Percentiles rank a stretch among this genome's conserved stretches.
Conservation (phyloP, 2,888 invertebrate genomes). For the Drosophila testacea region DNA sequence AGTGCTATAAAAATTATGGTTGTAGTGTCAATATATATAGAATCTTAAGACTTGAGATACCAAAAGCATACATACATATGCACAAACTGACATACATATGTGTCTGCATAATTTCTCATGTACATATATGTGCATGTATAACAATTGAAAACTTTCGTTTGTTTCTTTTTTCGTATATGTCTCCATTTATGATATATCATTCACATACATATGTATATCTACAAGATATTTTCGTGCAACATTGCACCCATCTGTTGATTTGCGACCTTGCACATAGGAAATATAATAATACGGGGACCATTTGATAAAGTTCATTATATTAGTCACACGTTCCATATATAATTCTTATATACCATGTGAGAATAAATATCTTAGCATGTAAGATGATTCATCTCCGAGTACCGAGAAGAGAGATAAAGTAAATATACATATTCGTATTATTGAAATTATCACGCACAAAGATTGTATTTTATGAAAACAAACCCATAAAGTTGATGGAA, state of each 20-base stretch:
- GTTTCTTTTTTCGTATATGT: conserved; percentile 2
- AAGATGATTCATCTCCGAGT: conserved; percentile 30
- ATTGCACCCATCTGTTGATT: conserved; percentile 49
- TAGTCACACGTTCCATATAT: conserved; percentile 18
- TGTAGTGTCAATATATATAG: conserved; percentile 5
- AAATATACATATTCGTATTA: background rate
- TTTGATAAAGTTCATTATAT: conserved; percentile 24
- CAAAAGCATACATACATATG: conserved; percentile 16
- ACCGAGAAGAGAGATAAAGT: background rate
- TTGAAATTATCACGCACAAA: background rate
- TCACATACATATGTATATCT: background rate
- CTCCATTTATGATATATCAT: background rate
- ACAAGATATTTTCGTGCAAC: conserved; percentile 17
- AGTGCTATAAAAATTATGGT: conserved; percentile 15
- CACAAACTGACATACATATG: background rate
- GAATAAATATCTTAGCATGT: conserved; percentile 1
- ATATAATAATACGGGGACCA: conserved; percentile 11
- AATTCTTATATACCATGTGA: background rate
- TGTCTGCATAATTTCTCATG: conserved; percentile 7
- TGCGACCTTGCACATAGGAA: conserved; percentile 15
- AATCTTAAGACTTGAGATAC: background rate
- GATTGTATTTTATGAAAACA: background rate
- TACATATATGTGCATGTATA: conserved; percentile 4
- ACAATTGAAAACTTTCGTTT: conserved; percentile 28
- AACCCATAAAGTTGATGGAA: too few species aligned